Base-by-base conservation (phyloP, 2,113 vertebrate species). In the Malurus melanocephalus region DNA sequence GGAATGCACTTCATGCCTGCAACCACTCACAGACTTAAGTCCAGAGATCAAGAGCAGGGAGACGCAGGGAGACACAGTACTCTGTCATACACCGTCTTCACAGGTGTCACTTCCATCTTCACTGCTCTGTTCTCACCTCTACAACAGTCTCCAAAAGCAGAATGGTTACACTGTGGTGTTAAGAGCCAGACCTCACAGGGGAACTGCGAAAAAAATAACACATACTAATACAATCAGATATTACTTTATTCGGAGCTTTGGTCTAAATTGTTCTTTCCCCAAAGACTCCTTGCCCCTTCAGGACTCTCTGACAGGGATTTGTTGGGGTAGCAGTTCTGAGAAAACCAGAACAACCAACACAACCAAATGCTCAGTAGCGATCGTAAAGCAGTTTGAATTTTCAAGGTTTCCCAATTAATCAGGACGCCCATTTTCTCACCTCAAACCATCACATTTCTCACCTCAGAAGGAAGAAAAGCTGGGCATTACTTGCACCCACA, bases 11-110 rank as follows among this genome's bases (percentile, higher is more conserved):
- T 45, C 15, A 38, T 56, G 46, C 27, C 56, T 61, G 46, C 66
- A 71, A 19, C 32, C 13, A 59, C 33, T 15, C n/a, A 13, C 11
- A 4, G 22, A n/a, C 7, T 3, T 9, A 35, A 42, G 46, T 28
- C 16, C 43, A 51, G 53, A 78, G 84, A 51, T 3, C 17, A 77
- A 57, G 16, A 55, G 21, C 11, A 21, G 7, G 30, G 46, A 53
- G 32, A 38, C 10, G 7, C 1, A 1, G 11, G 10, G 0, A 3
- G 26, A 49, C 10, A 40, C 0, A 0, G 9, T 38, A n/a, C 32
- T 38, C 7, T 18, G 16, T 22, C 43, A 19, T 46, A 40, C 48
- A 42, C 3, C 11, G 22, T 18, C n/a, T 46, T 35, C 18, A 53
- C 16, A 79, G 13, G 20, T 16, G 11, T 11, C 32, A 51, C 20